phyloP scores from a whole-genome alignment of 2,797 vertebrate genomes.

The Onychomys arenicola region DNA sequence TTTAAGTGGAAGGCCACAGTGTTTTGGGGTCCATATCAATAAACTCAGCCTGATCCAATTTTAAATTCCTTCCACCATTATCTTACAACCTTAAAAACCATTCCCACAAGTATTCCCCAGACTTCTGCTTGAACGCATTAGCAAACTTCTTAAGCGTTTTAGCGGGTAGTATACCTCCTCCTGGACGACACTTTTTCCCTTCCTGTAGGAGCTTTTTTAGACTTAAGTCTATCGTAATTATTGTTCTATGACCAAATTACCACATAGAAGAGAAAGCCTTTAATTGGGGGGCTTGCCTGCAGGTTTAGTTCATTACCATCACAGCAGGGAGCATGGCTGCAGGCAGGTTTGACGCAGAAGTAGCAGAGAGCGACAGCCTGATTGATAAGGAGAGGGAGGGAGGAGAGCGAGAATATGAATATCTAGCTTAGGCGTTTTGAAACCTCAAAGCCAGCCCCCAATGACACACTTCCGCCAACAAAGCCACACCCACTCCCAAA shows the following conservation, averaged over 20 bases:
- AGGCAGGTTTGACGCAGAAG: neutral
- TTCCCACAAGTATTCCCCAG: neutral
- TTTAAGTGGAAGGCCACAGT: too few relatives aligned
- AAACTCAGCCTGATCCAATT: neutral
- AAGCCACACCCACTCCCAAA: neutral
- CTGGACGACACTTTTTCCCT: neutral
- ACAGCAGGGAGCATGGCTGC: neutral
- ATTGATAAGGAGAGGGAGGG: neutral
- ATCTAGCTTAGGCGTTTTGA: neutral
- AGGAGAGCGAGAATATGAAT: neutral
- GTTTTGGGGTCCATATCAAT: too few relatives aligned
- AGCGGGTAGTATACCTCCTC: neutral
- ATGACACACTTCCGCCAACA: neutral
- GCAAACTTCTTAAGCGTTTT: neutral
- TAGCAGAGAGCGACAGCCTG: neutral
- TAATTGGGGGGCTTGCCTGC: neutral
- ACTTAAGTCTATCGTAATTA: neutral
- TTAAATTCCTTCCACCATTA: neutral
- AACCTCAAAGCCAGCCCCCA: neutral
- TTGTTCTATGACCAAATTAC: neutral
- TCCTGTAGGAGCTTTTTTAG: neutral
- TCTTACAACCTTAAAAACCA: neutral
- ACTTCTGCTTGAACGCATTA: neutral
- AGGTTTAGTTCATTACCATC: neutral
- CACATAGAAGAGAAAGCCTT: neutral